Evolutionary conservation across 2,888 invertebrate species (phyloP), one percentile per base, ranked within the genome.

Genomic region (Papilio gigon): DNA sequence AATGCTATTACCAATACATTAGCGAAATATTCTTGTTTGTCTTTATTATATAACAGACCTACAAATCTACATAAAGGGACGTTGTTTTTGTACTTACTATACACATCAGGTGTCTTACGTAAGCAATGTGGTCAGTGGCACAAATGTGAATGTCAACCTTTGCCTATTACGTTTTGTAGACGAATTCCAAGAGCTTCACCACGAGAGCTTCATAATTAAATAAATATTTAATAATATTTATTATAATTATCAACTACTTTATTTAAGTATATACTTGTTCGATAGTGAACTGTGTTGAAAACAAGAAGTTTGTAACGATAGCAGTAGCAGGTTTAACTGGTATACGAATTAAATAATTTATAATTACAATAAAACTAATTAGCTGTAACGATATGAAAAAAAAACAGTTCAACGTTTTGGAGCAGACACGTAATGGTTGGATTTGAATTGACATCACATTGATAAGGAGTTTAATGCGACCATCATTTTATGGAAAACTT

Each of bases 321-420:
- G 30, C n/a, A 53, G 3, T 27, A 53, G 30, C 53, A 0, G 30
- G 53, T 30, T 56, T 30, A 17, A 56, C 53, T 56, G 53, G 53
- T 14, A 56, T 30, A 27, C 27, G 14, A 47, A 47, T 50, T 25
- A 56, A 30, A 14, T 27, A 53, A 6, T 56, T 56, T 30, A 30
- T 30, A 30, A 9, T 17, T n/a, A 53, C 53, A 53, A 50, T 50
- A 25, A 50, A 30, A 30, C 53, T 30, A 53, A 53, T 53, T 17
- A 53, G 4, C 30, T 30, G 53, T 53, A 53, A 53, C 27, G n/a
- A 53, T 53, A n/a, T 8, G 8, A 53, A 53, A 30, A 25, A 53
- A 53, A 27, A n/a, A 14, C 3, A n/a, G 22, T 50, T 27, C 27
- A 27, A 27, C n/a, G 27, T 53, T 27, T 53, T 27, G 27, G 27